A percentile compares a stretch with the other conserved stretches of the same genome.
phyloP scores from a whole-genome alignment of 2,888 invertebrate species.

The Mongoloraphidia duomilia region DNA sequence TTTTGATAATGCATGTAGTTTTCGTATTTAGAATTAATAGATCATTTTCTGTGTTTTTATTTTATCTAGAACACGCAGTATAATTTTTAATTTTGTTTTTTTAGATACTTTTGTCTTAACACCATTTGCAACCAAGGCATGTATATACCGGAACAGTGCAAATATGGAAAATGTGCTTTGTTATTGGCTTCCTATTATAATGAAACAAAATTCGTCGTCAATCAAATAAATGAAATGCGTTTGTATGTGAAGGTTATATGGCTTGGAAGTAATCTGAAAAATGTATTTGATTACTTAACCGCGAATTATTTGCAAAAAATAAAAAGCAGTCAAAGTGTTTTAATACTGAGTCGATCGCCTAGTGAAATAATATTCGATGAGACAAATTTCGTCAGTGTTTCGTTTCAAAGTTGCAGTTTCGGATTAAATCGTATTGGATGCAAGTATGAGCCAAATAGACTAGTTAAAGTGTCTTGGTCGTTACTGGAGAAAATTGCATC shows the following conservation, averaged over 20 bases:
- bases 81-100: constrained; percentile 11
- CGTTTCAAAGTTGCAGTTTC: constrained; percentile 48
- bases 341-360: constrained; percentile 55
- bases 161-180: constrained; percentile 27
- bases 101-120: constrained; percentile 33
- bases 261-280: constrained; percentile 44
- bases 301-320: constrained; percentile 19
- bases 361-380: constrained; percentile 41
- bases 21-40: neutral
- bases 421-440: constrained; percentile 31
- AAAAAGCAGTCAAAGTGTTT: constrained; percentile 29
- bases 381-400: constrained; percentile 35
- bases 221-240: constrained; percentile 43
- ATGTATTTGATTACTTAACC: constrained; percentile 27
- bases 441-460: constrained; percentile 51
- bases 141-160: constrained; percentile 43
- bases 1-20: no score
- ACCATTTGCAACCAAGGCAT: constrained; percentile 36
- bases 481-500: constrained; percentile 37
- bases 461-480: constrained; percentile 51
- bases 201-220: constrained; percentile 37
- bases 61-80: no score
- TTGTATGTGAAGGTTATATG: constrained; percentile 53
- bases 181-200: constrained; percentile 35
- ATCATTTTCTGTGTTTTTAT: no score